Base-by-base conservation (phyloP, 92 coral and sea anemone species). In the Epizoanthus stellaris region DNA sequence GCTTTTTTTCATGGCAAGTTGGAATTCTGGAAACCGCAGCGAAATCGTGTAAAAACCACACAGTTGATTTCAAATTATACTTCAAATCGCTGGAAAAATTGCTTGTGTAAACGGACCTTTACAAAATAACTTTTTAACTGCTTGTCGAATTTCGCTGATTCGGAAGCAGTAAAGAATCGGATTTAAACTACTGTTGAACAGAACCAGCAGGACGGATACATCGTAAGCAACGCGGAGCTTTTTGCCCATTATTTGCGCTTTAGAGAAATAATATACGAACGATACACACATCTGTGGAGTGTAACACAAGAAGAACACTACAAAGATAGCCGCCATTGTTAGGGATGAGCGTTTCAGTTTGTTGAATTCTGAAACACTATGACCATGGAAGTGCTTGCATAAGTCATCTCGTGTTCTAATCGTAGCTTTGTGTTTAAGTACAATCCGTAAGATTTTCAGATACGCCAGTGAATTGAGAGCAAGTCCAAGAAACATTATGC, bases 141-240 rank as follows among this genome's bases (percentile, higher is more conserved):
- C 62, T 45, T 45, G 21, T 20, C 61, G 77, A 47, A 73, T 73
- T 73, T 73, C 60, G 10, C 23, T 73, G 60, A 73, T 49, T 73
- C 77, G 47, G 38, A 73, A 73, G 80, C 80, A 74, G 8, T 74
- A 74, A 23, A 74, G 80, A 74, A 74, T 40, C 3, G 80, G 80
- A 47, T 74, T 74, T 23, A 74, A 74, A 23, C 63, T 74, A 16
- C 65, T 74, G 80, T 74, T 74, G 47, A 74, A 64, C 21, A 52
- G 63, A 10, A 74, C 80, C 56, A 74, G 30, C 80, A 74, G 40
- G 0, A 53, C 47, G 6, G 65, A 74, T 21, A 74, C 19, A 12
- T 74, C 80, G 19, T 74, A 74, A 74, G 64, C 63, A 21, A 74
- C 25, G 12, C 80, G 80, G 60, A 73, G 77, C 15, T 16, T n/a